A percentile compares a stretch with the other conserved stretches of the same genome.
Evolutionary conservation across 2,797 vertebrate species (phyloP).

Genomic region (Mionectes olivaceus): DNA sequence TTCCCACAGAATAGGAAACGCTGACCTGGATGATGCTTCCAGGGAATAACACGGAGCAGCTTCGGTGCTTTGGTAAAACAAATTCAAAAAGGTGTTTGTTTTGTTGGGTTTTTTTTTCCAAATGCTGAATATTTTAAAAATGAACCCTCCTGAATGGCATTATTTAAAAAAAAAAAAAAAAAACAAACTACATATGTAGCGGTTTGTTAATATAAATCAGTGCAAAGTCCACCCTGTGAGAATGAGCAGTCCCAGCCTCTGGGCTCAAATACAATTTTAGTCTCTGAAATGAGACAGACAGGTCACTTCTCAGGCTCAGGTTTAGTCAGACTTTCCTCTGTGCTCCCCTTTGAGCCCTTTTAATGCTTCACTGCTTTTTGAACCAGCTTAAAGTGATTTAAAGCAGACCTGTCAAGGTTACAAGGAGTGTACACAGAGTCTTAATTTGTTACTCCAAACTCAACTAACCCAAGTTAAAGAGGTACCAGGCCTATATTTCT

Average conservation of each 20-base stretch:
- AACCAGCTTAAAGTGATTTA: neutral
- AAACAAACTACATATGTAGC: neutral
- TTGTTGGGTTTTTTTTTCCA: neutral
- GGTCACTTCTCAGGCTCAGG: neutral
- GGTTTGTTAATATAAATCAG: neutral
- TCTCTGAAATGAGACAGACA: neutral
- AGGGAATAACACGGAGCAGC: neutral
- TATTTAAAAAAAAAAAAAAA: neutral
- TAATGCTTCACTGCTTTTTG: neutral
- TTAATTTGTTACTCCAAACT: neutral
- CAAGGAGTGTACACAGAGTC: neutral
- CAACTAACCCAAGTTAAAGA: neutral
- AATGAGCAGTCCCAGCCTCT: neutral
- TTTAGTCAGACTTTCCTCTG: neutral
- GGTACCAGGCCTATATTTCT: too few species aligned
- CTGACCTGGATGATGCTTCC: neutral
- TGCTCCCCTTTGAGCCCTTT: neutral
- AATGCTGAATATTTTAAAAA: neutral
- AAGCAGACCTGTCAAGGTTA: neutral
- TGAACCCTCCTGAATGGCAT: fast-evolving
- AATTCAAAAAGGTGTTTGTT: too few species aligned
- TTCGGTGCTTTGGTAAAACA: neutral
- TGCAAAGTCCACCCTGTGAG: neutral
- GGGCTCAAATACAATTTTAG: neutral
- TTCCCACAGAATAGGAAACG: neutral